Evolutionary conservation across 2,797 vertebrate genomes (phyloP), one percentile per base, ranked within the genome.

Genomic region (Sorex maritimensis): DNA sequence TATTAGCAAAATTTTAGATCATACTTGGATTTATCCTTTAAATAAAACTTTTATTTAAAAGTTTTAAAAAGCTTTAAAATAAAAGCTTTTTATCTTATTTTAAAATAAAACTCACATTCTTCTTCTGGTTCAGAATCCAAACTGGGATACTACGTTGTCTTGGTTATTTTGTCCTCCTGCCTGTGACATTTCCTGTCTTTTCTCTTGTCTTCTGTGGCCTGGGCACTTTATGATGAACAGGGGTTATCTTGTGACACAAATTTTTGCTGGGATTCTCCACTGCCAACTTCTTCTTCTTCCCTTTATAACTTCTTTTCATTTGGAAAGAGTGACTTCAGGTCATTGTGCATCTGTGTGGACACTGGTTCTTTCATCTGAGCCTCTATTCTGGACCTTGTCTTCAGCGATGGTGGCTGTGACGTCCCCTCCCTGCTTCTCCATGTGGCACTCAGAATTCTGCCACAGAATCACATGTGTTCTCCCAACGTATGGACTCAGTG

Each of bases 271-370:
- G 55, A 55, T 34, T 78, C 34, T 12, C 41, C 34, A 58, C 26
- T 7, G 1, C 52, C 15, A 81, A 30, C 9, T 30, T 68, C 80
- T 7, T 23, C 10, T 65, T 82, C 65, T 63, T 61, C 67, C 55
- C 67, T 86, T 82, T 68, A 14, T 67, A 90, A 83, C 55, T 74
- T 30, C 69, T 93, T n/a, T 2, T 4, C 65, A 7, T 30, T 85
- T 61, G 67, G 8, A 6, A 19, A 5, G 24, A 85, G 44, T 21
- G n/a, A 19, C 52, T 77, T 58, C 38, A 69, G 72, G 65, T 41
- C 24, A 1, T 0, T 1, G 3, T 17, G 55, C 17, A 15, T 41
- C 58, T 61, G 58, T 61, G 58, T 23, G 23, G 58, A 19, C 21
- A 21, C 19, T 61, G 58, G 58, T 23, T 61, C 17, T 19, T 61